Evolutionary conservation across 2,888 invertebrate species (phyloP).

Genomic region (Parasteatoda lunata): DNA sequence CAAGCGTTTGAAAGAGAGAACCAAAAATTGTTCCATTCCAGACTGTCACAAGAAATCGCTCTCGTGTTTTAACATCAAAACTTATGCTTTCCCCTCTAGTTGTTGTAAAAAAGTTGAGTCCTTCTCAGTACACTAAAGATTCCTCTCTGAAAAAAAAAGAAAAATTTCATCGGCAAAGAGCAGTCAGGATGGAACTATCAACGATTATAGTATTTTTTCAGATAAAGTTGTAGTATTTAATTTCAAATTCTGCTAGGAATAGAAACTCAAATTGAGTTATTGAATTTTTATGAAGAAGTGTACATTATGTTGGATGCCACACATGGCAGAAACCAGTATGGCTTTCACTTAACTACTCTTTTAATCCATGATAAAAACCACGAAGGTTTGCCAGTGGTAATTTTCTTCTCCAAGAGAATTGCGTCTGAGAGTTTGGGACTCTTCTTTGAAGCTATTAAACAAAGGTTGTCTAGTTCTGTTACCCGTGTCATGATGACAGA

Average conservation of each 20-base stretch:
- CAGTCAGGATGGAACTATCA: too few species aligned
- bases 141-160: too few species aligned
- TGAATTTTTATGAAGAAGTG: not conserved
- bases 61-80: too few species aligned
- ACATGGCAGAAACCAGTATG: slow-evolving; percentile 10
- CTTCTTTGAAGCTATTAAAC: slow-evolving; percentile 5
- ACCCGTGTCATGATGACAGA: not conserved
- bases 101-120: too few species aligned
- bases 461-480: not conserved
- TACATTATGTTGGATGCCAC: slow-evolving; percentile 3
- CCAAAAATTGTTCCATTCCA: too few species aligned
- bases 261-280: not conserved
- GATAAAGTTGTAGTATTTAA: not conserved
- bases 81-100: too few species aligned
- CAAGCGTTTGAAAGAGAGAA: too few species aligned
- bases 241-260: not conserved
- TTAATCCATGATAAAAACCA: slow-evolving; percentile 20
- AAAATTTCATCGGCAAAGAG: too few species aligned
- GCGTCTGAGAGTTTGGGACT: not conserved
- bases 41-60: too few species aligned
- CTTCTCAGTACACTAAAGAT: too few species aligned
- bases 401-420: not conserved
- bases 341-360: not conserved
- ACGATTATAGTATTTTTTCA: not conserved
- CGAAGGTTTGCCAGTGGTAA: not conserved